Evolutionary conservation across 2,113 vertebrate species (phyloP), one percentile per base, ranked within the genome.

Genomic region (Pardalotus punctatus): DNA sequence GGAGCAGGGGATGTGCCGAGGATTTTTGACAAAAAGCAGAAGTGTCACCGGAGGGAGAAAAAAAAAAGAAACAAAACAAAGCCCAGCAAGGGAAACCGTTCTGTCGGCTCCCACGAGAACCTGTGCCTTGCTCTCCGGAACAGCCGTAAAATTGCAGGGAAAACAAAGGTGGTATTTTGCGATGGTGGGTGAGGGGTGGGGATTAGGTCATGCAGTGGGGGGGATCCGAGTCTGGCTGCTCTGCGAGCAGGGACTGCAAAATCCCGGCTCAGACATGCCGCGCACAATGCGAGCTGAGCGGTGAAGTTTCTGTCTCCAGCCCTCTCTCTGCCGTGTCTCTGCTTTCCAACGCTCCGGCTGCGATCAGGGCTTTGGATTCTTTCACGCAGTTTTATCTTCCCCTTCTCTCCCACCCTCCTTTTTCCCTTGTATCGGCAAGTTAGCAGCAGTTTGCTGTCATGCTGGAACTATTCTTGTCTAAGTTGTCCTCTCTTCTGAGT

Each of bases 111-210:
- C 91, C 93, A 88, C 23, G 91, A 93, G 94, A 95, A 94, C 91
- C 95, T 96, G 93, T 91, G 91, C 92, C 85, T 91, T 72, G 87
- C 92, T 82, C 90, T 95, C 93, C 45, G 71, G 92, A 97, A 82
- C 90, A 77, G 84, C 93, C 78, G 62, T 96, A 96, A 95, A 96
- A 95, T 91, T 48, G 93, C 81, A 92, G 85, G 85, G 95, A 90
- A 94, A 96, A 95, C 93, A 96, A 96, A 93, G 89, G 94, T 96
- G 93, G 92, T 95, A 84, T 94, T 96, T 96, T 94, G 94, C 58
- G 58, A 11, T 89, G 95, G 89, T 84, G 78, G 91, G 72, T 81
- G 84, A 73, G 96, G 96, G 96, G 90, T 95, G 94, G 89, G 87
- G 90, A 95, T 94, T 91, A 93, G 94, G 94, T 93, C 85, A 76